Base-by-base conservation (phyloP, 1,140 invertebrate species). In the Psix sp. region DNA sequence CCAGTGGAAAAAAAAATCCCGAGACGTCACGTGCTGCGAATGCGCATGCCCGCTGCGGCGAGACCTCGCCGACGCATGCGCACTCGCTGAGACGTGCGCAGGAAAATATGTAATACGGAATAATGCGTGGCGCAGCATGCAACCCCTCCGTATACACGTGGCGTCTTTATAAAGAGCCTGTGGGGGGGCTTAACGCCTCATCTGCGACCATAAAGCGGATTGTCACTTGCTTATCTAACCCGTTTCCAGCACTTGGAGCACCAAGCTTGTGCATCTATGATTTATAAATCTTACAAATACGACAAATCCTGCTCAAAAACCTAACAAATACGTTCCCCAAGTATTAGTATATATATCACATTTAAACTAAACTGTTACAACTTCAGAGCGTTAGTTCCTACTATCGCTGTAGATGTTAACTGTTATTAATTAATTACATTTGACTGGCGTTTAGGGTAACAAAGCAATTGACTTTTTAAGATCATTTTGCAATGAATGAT, bases 221-320 rank as follows among this genome's bases (percentile, higher is more conserved):
- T 82, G 82, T 82, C 84, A 85, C 84, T 84, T 84, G 83, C 83
- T 85, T 82, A 83, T 80, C 81, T 82, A 74, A 77, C 66, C 74
- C 70, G 56, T 72, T 76, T 56, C 39, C 35, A 49, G 20, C 52
- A 24, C 38, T 59, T 46, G 54, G 31, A 18, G 48, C 45, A 43
- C 46, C 59, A 49, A 51, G 36, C 67, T 13, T 38, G 49, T 48
- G 36, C 21, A 11, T 10, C 13, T 16, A 5, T 57, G 63, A 68
- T 60, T 68, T 54, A 54, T 59, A 29, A 54, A 46, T 35, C 33
- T 52, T 60, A 48, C 40, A 60, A 60, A 59, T 39, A 24, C 39
- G 54, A 68, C 65, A 46, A 59, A 60, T 52, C 39, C 40, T 59
- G 45, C 13, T 29, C 36, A 45, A 14, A 51, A 49, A 67, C 43